phyloP scores from a whole-genome alignment of 2,888 invertebrate genomes.

The Geotrupes spiniger region DNA sequence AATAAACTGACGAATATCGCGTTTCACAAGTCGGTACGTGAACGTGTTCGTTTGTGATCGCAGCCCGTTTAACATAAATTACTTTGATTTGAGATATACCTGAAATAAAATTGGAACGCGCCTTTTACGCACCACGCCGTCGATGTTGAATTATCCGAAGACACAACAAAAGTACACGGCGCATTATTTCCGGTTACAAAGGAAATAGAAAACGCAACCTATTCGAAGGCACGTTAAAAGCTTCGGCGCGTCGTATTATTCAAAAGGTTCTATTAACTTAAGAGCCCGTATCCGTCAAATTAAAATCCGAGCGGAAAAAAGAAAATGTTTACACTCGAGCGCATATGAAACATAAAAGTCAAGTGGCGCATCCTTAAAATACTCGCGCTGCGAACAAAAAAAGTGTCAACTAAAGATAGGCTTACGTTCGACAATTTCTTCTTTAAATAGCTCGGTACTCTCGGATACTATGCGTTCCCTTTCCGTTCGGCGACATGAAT shows the following conservation, averaged over 20 bases:
- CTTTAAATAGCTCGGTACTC: not conserved
- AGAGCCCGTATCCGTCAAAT: constrained; percentile 33
- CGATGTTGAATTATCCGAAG: no score
- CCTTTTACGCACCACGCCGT: no score
- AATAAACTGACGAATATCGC: constrained; percentile 43
- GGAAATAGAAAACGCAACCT: constrained; percentile 7
- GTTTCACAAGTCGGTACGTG: constrained; percentile 35
- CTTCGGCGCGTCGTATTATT: constrained; percentile 24
- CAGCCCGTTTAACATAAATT: no score
- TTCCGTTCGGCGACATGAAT: not conserved
- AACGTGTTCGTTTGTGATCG: no score
- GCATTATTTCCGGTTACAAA: constrained; percentile 1
- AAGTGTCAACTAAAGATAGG: constrained; percentile 12
- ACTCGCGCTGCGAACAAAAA: constrained; percentile 11
- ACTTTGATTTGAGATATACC: no score
- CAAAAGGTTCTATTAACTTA: constrained; percentile 29
- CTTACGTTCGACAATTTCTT: not conserved
- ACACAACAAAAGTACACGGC: no score
- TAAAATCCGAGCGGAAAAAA: constrained; percentile 21
- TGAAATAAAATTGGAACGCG: no score
- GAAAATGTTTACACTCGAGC: constrained; percentile 30
- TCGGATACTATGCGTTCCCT: not conserved
- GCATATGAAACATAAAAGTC: constrained; percentile 33
- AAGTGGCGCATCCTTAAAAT: constrained; percentile 27
- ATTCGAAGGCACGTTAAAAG: constrained; percentile 25